Evolutionary conservation across 1,140 invertebrate species (phyloP).

Genomic region (Monochamus saltuarius): DNA sequence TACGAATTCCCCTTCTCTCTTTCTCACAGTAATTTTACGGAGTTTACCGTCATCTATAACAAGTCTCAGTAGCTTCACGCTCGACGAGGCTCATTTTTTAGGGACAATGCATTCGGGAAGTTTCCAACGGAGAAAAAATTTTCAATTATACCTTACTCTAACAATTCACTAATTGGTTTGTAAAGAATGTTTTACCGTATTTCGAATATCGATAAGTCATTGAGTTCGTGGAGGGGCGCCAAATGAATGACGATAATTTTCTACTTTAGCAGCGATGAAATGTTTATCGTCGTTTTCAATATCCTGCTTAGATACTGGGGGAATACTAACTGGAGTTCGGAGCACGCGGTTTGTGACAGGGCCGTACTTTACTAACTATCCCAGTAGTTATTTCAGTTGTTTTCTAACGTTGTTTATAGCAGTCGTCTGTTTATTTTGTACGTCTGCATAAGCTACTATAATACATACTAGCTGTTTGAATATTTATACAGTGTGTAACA

Average conservation of each 20-base stretch:
- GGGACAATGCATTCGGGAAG: conserved; percentile 20
- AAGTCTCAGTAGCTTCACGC: conserved; percentile 33
- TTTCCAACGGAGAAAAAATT: conserved; percentile 25
- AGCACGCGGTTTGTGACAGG: conserved; percentile 3
- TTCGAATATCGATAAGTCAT: conserved; percentile 27
- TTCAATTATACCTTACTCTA: conserved; percentile 27
- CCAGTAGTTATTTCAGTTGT: no score
- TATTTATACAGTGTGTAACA: no score
- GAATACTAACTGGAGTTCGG: background rate
- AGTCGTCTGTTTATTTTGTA: no score
- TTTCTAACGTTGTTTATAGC: no score
- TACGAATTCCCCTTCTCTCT: conserved; percentile 2
- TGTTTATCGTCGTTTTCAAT: background rate
- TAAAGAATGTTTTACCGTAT: conserved; percentile 19
- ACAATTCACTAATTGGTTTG: conserved; percentile 32
- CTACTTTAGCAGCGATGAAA: background rate
- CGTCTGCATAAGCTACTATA: no score
- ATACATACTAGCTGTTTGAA: no score
- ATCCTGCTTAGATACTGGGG: background rate
- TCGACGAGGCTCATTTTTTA: conserved; percentile 28
- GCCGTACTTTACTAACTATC: no score
- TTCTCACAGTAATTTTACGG: conserved; percentile 31
- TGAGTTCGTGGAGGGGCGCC: conserved; percentile 5
- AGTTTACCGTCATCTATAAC: conserved; percentile 35
- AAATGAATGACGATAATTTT: conserved; percentile 21